A percentile compares a stretch with the other conserved stretches of the same genome.
Evolutionary conservation across 2,888 invertebrate genomes (phyloP).

Genomic region (Metopia argyrocephala): DNA sequence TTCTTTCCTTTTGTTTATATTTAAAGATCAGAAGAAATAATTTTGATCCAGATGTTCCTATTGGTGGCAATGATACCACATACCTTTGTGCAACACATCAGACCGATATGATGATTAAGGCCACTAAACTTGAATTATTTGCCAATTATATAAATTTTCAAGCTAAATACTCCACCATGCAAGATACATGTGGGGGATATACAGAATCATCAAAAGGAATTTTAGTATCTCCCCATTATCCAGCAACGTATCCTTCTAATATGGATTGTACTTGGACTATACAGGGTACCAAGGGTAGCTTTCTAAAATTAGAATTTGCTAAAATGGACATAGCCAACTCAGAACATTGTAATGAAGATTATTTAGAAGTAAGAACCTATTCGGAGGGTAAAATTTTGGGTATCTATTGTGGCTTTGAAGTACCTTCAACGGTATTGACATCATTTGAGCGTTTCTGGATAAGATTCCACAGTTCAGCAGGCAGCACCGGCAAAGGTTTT

Average conservation of each 20-base stretch:
- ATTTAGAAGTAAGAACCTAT: conserved; percentile 88
- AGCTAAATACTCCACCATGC: conserved; percentile 79
- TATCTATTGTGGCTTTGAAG: conserved; percentile 84
- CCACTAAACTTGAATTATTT: conserved; percentile 64
- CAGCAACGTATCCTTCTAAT: conserved; percentile 83
- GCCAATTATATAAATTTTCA: conserved; percentile 67
- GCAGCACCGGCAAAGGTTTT: conserved; percentile 84
- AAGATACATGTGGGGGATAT: conserved; percentile 85
- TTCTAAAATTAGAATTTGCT: conserved; percentile 83
- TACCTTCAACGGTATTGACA: conserved; percentile 81
- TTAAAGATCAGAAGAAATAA: conserved; percentile 40
- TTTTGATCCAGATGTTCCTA: conserved; percentile 14
- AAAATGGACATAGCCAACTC: conserved; percentile 84
- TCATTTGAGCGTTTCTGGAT: conserved; percentile 83
- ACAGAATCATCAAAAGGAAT: conserved; percentile 82
- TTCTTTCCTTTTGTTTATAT: not conserved
- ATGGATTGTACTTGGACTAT: conserved; percentile 88
- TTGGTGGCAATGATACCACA: conserved; percentile 35
- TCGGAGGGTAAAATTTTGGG: conserved; percentile 84
- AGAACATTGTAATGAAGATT: conserved; percentile 89
- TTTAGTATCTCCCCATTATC: conserved; percentile 86
- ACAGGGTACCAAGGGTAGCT: conserved; percentile 84
- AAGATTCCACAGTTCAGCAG: conserved; percentile 85
- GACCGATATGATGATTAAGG: conserved; percentile 65
- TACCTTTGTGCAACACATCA: conserved; percentile 66